These are phyloP conservation scores for Acipenser ruthenus DNA, from an alignment of 2,797 vertebrate genomes.

Conservation along the genomic window DNA sequence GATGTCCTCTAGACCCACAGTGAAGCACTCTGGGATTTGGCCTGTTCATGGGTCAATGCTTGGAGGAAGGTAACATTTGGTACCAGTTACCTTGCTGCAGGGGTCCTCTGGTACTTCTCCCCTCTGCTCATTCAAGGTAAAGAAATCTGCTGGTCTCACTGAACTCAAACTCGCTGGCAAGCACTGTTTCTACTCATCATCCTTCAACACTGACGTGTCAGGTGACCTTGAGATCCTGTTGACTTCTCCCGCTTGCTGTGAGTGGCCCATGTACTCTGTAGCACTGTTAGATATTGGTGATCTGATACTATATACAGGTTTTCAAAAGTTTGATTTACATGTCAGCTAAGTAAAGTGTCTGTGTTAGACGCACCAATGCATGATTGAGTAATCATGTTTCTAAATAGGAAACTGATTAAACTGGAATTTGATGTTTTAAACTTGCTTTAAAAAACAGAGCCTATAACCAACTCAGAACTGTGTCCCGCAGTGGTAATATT, in stretches of 20 bases:
- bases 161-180: conserved; percentile 30
- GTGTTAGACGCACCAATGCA: too few relatives aligned
- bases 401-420: too few relatives aligned
- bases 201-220: conserved; percentile 47
- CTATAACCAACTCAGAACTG: too few relatives aligned
- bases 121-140: conserved; percentile 30
- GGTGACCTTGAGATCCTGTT: conserved; percentile 51
- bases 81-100: conserved; percentile 60
- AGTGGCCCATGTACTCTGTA: conserved; percentile 25
- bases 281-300: too few relatives aligned
- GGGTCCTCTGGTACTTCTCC: conserved; percentile 39
- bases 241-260: conserved; percentile 28
- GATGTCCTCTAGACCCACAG: conserved; percentile 49
- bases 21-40: conserved; percentile 53
- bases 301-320: too few relatives aligned
- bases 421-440: too few relatives aligned
- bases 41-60: conserved; percentile 54
- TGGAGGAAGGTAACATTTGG: conserved; percentile 60
- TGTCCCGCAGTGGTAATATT: too few relatives aligned
- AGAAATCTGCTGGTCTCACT: conserved; percentile 16
- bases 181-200: conserved; percentile 47
- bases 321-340: too few relatives aligned
- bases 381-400: too few relatives aligned
- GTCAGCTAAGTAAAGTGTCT: too few relatives aligned
- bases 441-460: too few relatives aligned